Evolutionary conservation across 2,797 vertebrate genomes (phyloP).

Genomic region (Lophius americanus): DNA sequence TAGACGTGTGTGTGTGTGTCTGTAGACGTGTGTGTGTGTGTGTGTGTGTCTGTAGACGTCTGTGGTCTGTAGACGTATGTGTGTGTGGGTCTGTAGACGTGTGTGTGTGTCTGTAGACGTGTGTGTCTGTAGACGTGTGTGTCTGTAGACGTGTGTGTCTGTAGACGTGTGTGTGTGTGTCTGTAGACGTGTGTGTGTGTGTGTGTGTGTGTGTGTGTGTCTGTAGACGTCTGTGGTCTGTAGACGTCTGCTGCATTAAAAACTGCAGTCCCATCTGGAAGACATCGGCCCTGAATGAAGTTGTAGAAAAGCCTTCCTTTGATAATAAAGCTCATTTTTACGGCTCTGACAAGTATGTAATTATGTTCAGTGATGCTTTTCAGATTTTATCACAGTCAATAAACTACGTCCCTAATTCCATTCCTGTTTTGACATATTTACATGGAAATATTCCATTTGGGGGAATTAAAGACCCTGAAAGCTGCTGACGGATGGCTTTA

Average conservation of each 20-base stretch:
- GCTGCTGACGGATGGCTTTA: conserved; percentile 99
- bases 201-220: neutral
- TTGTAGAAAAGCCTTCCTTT: conserved; percentile 99
- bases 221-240: neutral
- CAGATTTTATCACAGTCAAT: conserved; percentile 99
- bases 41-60: no score
- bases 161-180: no score
- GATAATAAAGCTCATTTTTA: conserved; percentile 99
- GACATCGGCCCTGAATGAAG: conserved; percentile 99
- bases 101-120: no score
- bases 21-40: no score
- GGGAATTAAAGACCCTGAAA: conserved; percentile 98
- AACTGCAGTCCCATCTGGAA: conserved; percentile 99
- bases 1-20: no score
- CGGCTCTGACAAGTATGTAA: conserved; percentile 99
- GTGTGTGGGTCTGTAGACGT: no score
- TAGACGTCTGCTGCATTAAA: conserved; percentile 88
- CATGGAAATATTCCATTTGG: conserved; percentile 99
- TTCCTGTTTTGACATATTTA: conserved; percentile 99
- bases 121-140: no score
- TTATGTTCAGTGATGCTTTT: conserved; percentile 99
- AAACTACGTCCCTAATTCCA: conserved; percentile 99
- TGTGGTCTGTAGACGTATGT: no score
- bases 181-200: conserved; percentile 3
- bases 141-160: no score